Evolutionary conservation across 2,797 vertebrate genomes (phyloP), one percentile per base, ranked within the genome.

Genomic region (Melanotaenia parkinsoni): DNA sequence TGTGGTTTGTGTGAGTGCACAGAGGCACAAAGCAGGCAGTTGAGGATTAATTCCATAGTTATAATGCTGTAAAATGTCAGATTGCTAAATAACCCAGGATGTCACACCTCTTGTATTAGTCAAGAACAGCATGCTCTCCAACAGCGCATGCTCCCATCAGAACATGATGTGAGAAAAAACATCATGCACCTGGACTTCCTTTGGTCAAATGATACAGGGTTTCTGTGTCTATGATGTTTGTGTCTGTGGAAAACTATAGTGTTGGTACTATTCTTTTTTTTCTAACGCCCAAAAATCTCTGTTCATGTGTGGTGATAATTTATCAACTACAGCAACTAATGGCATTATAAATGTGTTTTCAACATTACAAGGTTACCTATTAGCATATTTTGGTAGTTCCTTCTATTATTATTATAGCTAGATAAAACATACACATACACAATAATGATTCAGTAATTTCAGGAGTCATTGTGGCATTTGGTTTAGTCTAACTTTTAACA

Each of bases 61-160:
- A 63, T 30, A 75, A 67, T 37, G 32, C 77, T 58, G 64, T 85
- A 85, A 88, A 85, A 84, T 77, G 77, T 87, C 84, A 79, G 62
- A 16, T 45, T 67, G 63, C 69, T 79, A 63, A 80, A 70, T 14
- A 64, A 70, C 47, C 70, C 58, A 65, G 50, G 35, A 4, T 40
- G 22, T 40, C 37, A 61, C 35, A 61, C n/a, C 6, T 43, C 14
- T 56, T 56, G 5, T 30, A 16, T 30, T 28, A 56, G 26, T 56
- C 12, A 28, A 26, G 53, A 30, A 30, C 53, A 30, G 22, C 24
- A 13, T 3, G 4, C 13, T 28, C 13, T 54, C 12, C 1, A 53
- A 13, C 50, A 22, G 10, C 0, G 22, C 24, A 56, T 8, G 4
- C 13, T 28, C 13, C 13, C 4, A 7, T 6, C 13, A 28, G 26